Evolutionary conservation across 2,113 vertebrate species (phyloP), one percentile per base, ranked within the genome.

Genomic region (Muscicapa adusta): DNA sequence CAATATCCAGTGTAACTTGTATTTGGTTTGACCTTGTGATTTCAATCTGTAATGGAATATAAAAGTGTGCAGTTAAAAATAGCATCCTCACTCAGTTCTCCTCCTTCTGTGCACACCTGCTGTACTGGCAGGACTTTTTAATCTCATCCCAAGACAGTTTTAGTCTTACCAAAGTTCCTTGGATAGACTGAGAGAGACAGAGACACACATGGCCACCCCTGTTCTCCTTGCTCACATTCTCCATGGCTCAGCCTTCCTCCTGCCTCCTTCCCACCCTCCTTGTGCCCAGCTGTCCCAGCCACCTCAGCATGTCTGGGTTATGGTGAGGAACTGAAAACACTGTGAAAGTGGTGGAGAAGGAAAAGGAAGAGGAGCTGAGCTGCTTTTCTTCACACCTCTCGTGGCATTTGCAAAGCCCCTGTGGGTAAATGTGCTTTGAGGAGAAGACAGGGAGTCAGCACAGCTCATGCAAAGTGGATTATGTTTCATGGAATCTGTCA

Each of bases 321-420:
- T 5, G 15, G 12, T 11, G 17, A 81, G 24, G 25, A 78, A 14
- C 16, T 0, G 0, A 50, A 75, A 93, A 28, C 0, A 0, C 15
- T 14, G 5, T 33, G 7, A 20, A 85, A 58, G 18, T 15, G 34
- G 14, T 29, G 8, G 40, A 34, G 62, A 56, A 71, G 18, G 45
- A 67, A 45, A 57, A 50, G 62, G 17, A 61, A 33, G 31, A 84
- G 31, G 58, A 70, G 20, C 16, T 66, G 78, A 61, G 16, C 1
- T 73, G 40, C 15, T 76, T 82, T 73, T 73, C 54, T 82, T 79
- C 75, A 51, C n/a, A 12, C 38, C 23, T 84, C 33, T 50, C 0
- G 0, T 51, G 38, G 42, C 26, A 11, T 80, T 89, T 80, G 28
- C 47, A 47, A 29, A 78, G 26, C 15, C 47, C 9, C 62, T 3